Percentiles rank a stretch among this genome's conserved stretches.
Conservation (phyloP, 2,888 invertebrate species). For the Troides helena region DNA sequence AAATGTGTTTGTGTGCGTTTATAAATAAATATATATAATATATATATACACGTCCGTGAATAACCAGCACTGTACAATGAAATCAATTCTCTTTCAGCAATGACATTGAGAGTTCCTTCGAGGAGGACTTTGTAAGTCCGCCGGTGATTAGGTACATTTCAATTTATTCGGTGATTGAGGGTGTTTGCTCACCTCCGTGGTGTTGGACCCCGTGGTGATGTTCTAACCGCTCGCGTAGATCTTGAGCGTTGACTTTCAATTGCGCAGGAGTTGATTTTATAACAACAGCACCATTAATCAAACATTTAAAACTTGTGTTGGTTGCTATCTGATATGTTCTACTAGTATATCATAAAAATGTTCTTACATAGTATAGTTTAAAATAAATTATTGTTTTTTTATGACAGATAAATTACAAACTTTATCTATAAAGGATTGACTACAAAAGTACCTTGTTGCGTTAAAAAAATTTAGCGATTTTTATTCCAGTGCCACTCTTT, state of each 20-base stretch:
- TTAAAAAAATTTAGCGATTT: too few relatives aligned
- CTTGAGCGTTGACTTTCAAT: neutral
- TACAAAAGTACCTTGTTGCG: too few relatives aligned
- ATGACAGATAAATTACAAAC: too few relatives aligned
- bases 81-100: conserved; percentile 71
- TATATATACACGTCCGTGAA: conserved; percentile 25
- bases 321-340: too few relatives aligned
- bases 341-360: too few relatives aligned
- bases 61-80: conserved; percentile 47
- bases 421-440: too few relatives aligned
- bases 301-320: too few relatives aligned
- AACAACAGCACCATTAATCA: too few relatives aligned
- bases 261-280: too few relatives aligned
- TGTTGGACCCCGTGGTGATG: conserved; percentile 25
- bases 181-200: conserved; percentile 35
- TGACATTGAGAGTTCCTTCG: conserved; percentile 59
- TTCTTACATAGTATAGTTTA: too few relatives aligned
- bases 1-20: conserved; percentile 21
- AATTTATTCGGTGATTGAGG: conserved; percentile 47
- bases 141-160: conserved; percentile 69
- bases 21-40: conserved; percentile 5
- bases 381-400: too few relatives aligned
- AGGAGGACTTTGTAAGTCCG: conserved; percentile 51
- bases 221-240: neutral
- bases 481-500: too few relatives aligned